Percentiles rank a stretch among this genome's conserved stretches.
Conservation (phyloP, 1,140 invertebrate genomes). For the Octopus bimaculoides region DNA sequence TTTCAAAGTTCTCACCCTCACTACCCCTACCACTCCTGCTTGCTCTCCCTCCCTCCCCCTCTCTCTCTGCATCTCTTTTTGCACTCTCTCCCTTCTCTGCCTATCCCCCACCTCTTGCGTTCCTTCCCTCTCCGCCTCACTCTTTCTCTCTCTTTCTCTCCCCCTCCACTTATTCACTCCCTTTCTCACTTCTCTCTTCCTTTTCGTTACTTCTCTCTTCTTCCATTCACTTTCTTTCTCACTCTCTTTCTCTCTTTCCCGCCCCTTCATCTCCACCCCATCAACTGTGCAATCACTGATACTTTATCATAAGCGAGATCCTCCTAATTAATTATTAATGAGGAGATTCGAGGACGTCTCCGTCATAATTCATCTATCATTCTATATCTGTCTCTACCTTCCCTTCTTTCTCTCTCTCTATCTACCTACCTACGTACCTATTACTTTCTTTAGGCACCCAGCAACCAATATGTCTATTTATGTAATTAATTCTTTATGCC, state of each 20-base stretch:
- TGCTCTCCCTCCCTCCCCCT: too few relatives aligned
- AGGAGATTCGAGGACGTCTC: too few relatives aligned
- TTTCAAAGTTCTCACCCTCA: background rate
- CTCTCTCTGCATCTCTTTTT: background rate
- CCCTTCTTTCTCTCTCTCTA: background rate
- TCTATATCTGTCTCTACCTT: background rate
- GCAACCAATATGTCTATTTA: too few relatives aligned
- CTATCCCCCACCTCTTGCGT: background rate
- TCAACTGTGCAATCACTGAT: too few relatives aligned
- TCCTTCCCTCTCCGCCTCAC: background rate
- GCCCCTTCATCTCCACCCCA: background rate
- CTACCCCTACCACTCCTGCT: background rate
- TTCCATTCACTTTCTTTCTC: background rate
- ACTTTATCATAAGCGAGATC: too few relatives aligned
- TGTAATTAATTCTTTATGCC: too few relatives aligned
- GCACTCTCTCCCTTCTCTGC: background rate
- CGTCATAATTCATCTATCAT: background rate
- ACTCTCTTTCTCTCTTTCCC: background rate
- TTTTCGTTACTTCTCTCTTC: background rate
- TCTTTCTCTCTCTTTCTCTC: background rate
- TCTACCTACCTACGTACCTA: background rate
- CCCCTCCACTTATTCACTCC: background rate
- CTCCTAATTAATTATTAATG: too few relatives aligned
- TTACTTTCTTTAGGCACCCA: background rate
- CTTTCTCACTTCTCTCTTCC: background rate